Base-by-base conservation (phyloP, 2,797 vertebrate species). In the Macrochelys suwanniensis region DNA sequence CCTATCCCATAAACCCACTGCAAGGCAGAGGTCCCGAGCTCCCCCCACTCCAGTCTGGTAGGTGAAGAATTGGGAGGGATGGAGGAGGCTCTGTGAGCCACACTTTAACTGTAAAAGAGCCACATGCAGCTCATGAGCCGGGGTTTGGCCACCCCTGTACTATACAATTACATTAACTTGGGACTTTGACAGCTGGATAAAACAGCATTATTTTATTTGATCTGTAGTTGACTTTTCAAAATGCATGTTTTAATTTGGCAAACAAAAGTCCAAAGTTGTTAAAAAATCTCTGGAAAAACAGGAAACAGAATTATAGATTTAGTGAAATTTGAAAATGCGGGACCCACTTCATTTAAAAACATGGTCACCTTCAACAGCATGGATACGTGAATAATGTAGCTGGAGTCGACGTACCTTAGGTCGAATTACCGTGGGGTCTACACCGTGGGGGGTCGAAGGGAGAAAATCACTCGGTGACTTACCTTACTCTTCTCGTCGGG, bases 331-430 rank as follows among this genome's bases (percentile, higher is more conserved):
- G 28, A 49, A 57, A 92, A 28, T 1, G 3, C 37, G 65, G 21
- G n/a, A 68, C 37, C 45, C 1, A 1, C 15, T 85, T 0, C 0
- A 21, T 3, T 71, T 61, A 23, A 33, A 82, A 89, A 23, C 3
- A 76, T 76, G 25, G 19, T 76, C 12, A 45, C 25, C 42, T 76
- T 76, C 17, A 57, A 31, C 1, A 1, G 4, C 2, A 11, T 21
- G 10, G 76, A 23, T 4, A 23, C 4, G 23, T 25, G 23, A 54
- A 25, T 54, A 54, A 25, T 2, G 23, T 54, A 54, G 54, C 21
- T 54, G 23, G 54, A 25, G 54, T 54, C 54, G 9, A 54, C 9
- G 9, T 54, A 54, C 23, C 54, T 54, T 54, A 25, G 54, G 54
- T 25, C 54, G 4, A 54, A 23, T 25, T 54, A 54, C 54, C 9